Base-by-base conservation (phyloP, 2,888 invertebrate genomes). In the Pseudococcus longispinus region DNA sequence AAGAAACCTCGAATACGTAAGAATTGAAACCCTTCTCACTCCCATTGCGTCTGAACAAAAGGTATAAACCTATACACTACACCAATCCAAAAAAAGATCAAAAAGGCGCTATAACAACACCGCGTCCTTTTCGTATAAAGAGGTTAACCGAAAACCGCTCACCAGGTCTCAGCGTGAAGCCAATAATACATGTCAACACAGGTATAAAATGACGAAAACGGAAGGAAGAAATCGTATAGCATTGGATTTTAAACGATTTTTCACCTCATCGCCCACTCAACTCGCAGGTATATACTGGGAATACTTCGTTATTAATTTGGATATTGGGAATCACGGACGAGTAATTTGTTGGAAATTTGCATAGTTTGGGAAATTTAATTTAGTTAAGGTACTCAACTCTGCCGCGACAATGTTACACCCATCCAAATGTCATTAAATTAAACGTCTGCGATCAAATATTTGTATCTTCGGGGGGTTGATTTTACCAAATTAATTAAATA, bases 101-200 rank as follows among this genome's bases (percentile, higher is more conserved):
- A 74, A 74, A 74, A 74, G 74, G 74, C 74, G 74, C 74, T 74
- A 32, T 8, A 32, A 18, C 74, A 74, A 51, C n/a, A 32, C 74
- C 74, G 74, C 74, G n/a, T 74, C 32, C 26, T 37, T 29, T 74
- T 2, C 18, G 3, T 51, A 51, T 74, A 18, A 74, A 74, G 26
- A 74, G 74, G 37, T 74, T 32, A 74, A 74, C 74, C 74, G 32
- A 8, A 74, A 74, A 32, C 29, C 29, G 13, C 32, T 37, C 20
- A 18, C 37, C 32, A n/a, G 32, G 74, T 32, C 74, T 32, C 74
- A 74, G 74, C 74, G 37, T 74, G 74, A 74, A 32, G 32, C 74
- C 74, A 74, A 74, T 74, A 74, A 74, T 74, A 74, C 74, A 74
- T 74, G 74, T 74, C 74, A 74, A 74, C 74, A 74, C 74, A 74